phyloP scores from a whole-genome alignment of 2,797 vertebrate species.

The Saxicola maurus region DNA sequence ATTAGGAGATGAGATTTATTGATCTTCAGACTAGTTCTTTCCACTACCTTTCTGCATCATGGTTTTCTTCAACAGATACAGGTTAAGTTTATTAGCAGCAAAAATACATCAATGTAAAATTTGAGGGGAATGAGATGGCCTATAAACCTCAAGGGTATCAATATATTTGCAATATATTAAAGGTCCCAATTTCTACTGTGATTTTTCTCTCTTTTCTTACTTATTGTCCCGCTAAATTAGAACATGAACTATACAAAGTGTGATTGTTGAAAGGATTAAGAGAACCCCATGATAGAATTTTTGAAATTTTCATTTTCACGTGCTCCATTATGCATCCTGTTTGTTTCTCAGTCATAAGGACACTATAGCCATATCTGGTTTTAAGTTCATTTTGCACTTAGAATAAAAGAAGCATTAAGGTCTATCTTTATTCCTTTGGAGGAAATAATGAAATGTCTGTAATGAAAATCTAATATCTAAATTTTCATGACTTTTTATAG shows the following conservation, averaged over 20 bases:
- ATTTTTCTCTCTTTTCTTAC: background rate
- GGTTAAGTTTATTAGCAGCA: background rate
- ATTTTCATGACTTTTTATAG: background rate
- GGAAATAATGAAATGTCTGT: background rate
- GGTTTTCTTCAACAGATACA: background rate
- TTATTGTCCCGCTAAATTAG: background rate
- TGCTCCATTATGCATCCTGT: background rate
- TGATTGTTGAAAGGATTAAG: background rate
- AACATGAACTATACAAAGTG: background rate
- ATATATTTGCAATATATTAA: background rate
- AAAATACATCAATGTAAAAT: background rate
- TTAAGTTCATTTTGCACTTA: background rate
- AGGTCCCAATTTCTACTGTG: background rate
- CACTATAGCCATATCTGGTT: background rate
- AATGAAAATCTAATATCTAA: background rate
- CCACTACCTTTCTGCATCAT: background rate
- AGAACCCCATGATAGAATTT: accelerated
- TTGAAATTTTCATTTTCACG: background rate
- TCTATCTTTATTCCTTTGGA: background rate
- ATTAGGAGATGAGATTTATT: background rate
- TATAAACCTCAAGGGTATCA: background rate
- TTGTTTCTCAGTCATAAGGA: background rate
- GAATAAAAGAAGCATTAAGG: background rate
- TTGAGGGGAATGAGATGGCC: background rate
- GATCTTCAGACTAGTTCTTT: background rate